Evolutionary conservation across 2,888 invertebrate genomes (phyloP).

Genomic region (Frankliniella intonsa): DNA sequence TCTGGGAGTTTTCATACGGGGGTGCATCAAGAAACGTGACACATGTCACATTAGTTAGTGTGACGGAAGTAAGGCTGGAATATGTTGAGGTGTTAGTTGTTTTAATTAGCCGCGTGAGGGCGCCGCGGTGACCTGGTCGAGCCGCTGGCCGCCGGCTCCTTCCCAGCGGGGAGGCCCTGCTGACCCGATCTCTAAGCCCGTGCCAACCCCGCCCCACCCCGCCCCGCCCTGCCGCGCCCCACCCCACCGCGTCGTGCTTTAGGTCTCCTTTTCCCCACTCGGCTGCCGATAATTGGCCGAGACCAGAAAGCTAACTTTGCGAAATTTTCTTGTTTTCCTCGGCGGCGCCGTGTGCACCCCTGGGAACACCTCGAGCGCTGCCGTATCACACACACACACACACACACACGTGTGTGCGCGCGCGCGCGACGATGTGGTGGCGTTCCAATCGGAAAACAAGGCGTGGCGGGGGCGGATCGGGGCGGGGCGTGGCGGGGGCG

Average conservation of each 20-base stretch:
- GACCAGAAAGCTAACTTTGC: conserved; percentile 16
- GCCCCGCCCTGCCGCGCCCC: neutral
- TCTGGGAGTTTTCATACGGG: too few species aligned
- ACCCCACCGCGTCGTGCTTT: too few species aligned
- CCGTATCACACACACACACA: neutral
- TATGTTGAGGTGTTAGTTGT: too few species aligned
- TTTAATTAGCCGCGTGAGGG: too few species aligned
- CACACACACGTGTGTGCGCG: neutral
- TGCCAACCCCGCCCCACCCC: neutral
- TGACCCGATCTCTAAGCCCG: too few species aligned
- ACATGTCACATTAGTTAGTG: too few species aligned
- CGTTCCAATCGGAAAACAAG: conserved; percentile 15
- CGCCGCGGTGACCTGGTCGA: too few species aligned
- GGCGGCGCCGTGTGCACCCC: neutral
- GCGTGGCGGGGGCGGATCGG: neutral
- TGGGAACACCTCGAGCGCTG: conserved; percentile 5
- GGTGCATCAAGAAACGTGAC: too few species aligned
- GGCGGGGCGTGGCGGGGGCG: conserved; percentile 20
- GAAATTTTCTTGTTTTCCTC: neutral
- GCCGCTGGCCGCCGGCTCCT: too few species aligned
- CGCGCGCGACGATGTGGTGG: neutral
- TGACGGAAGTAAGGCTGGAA: too few species aligned
- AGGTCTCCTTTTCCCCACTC: too few species aligned
- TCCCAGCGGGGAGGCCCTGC: too few species aligned
- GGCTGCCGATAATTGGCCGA: neutral